These are phyloP conservation scores for Crotalus tigris DNA, from an alignment of 2,113 vertebrate species.

Conservation along the genomic window DNA sequence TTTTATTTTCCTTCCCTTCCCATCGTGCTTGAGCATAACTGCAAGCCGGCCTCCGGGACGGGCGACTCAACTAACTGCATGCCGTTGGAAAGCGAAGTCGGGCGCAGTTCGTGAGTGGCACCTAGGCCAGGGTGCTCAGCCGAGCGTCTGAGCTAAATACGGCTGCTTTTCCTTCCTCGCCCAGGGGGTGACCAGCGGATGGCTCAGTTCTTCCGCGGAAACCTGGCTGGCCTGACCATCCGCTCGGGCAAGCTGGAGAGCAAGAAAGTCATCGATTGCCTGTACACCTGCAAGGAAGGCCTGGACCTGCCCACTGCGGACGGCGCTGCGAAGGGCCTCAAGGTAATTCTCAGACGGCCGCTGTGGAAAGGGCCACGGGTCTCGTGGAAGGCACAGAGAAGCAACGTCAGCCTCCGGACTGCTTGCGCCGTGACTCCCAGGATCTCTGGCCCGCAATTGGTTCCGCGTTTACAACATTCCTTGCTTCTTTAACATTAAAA, in stretches of 20 bases:
- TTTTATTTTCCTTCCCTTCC: background rate
- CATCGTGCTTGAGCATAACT: conserved; percentile 52
- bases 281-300: conserved; percentile 97
- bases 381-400: background rate
- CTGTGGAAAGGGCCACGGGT: background rate
- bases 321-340: conserved; percentile 78
- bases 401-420: accelerated
- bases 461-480: background rate
- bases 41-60: conserved; percentile 61
- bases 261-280: conserved; percentile 96
- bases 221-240: conserved; percentile 89
- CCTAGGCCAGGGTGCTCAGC: background rate
- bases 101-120: background rate
- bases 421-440: background rate
- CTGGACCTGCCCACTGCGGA: conserved; percentile 85
- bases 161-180: background rate
- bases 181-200: conserved; percentile 85
- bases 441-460: background rate
- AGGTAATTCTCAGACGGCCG: conserved; percentile 70
- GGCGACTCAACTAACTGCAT: conserved; percentile 85
- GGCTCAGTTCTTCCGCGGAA: conserved; percentile 93
- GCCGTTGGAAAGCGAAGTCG: conserved; percentile 57
- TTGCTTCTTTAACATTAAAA: background rate
- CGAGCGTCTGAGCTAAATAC: accelerated
- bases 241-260: conserved; percentile 90